Percentiles rank a stretch among this genome's conserved stretches.
Conservation (phyloP, 2,888 invertebrate species). For the Bedellia somnulentella region DNA sequence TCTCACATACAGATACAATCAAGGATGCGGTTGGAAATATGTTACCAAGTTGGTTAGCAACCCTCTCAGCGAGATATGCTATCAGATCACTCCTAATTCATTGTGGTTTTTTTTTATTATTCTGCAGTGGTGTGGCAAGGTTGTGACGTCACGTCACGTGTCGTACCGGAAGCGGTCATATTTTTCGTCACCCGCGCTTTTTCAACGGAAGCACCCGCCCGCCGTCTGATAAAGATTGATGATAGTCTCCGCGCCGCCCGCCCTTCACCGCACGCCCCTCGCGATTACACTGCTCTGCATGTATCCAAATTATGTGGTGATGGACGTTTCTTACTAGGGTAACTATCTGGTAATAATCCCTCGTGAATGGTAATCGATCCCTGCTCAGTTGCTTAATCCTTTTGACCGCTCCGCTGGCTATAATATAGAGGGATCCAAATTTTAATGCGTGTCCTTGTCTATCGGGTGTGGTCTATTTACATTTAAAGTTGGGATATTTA, state of each 20-base stretch:
- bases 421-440: too few relatives aligned
- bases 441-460: too few relatives aligned
- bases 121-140: too few relatives aligned
- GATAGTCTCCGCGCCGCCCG: slow-evolving; percentile 20
- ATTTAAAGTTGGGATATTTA: too few relatives aligned
- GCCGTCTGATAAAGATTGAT: slow-evolving; percentile 53
- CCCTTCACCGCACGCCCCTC: slow-evolving; percentile 43
- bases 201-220: slow-evolving; percentile 15
- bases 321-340: slow-evolving; percentile 50
- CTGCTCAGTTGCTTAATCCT: background rate
- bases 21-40: too few relatives aligned
- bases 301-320: slow-evolving; percentile 56
- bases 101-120: too few relatives aligned
- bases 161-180: slow-evolving; percentile 19
- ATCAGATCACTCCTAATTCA: slow-evolving; percentile 1
- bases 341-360: slow-evolving; percentile 30
- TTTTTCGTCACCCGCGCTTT: slow-evolving; percentile 36
- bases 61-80: too few relatives aligned
- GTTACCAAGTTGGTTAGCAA: too few relatives aligned
- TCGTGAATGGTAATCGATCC: slow-evolving; percentile 11
- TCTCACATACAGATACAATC: too few relatives aligned
- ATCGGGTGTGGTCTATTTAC: too few relatives aligned
- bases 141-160: slow-evolving; percentile 4
- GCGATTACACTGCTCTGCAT: slow-evolving; percentile 48
- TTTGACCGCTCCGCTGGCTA: background rate